Evolutionary conservation across 2,888 invertebrate genomes (phyloP).

Genomic region (Sarcophaga rosellei): DNA sequence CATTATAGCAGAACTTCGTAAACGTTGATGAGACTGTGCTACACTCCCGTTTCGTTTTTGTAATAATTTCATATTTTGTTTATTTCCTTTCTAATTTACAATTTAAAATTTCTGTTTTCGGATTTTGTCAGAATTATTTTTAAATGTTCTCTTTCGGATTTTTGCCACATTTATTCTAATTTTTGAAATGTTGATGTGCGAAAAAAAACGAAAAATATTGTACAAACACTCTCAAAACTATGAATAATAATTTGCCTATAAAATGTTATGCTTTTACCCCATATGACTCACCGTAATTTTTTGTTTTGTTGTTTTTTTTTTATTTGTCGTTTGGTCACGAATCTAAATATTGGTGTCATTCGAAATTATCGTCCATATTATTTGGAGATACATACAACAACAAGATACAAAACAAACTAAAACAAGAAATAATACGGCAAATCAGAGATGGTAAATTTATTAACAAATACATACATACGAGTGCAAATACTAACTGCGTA

Average conservation of each 20-base stretch:
- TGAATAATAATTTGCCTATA: slow-evolving; percentile 43
- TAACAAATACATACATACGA: slow-evolving; percentile 27
- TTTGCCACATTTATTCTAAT: slow-evolving; percentile 20
- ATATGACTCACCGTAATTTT: slow-evolving; percentile 35
- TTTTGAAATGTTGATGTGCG: background rate
- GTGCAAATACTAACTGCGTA: slow-evolving; percentile 7
- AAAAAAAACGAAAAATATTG: too few species aligned
- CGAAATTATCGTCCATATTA: slow-evolving; percentile 20
- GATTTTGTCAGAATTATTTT: too few species aligned
- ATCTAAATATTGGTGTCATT: slow-evolving; percentile 31
- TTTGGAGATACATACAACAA: slow-evolving; percentile 25
- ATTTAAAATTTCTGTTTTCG: too few species aligned
- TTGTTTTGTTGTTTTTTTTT: background rate
- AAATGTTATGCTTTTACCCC: slow-evolving; percentile 16
- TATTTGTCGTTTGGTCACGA: background rate
- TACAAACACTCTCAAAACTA: background rate
- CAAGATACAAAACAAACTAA: background rate
- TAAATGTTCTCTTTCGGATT: too few species aligned
- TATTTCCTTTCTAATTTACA: too few species aligned
- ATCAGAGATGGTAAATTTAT: slow-evolving; percentile 30
- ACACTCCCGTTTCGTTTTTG: too few species aligned
- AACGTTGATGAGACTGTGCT: too few species aligned
- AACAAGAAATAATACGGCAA: background rate
- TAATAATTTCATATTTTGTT: too few species aligned
- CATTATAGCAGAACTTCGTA: too few species aligned